Conservation (phyloP, 2,113 vertebrate genomes). For the Verasper variegatus region DNA sequence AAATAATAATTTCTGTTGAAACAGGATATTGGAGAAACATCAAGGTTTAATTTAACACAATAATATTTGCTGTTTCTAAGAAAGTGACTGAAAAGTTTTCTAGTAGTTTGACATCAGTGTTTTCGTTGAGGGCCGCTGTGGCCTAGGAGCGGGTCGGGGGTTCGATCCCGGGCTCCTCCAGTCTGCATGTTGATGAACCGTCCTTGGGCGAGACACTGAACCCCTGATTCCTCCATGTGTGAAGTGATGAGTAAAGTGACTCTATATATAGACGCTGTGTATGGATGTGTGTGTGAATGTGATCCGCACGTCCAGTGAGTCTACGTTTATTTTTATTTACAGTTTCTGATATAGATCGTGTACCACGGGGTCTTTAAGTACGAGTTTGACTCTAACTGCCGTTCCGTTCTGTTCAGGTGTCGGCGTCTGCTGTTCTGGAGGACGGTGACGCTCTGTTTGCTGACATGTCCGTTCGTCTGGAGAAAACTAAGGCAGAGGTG, state of each 20-base stretch:
- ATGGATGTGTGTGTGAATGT: neutral
- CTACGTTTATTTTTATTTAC: no score
- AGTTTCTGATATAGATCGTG: neutral
- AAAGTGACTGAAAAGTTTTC: no score
- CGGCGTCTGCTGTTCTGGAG: slow-evolving; percentile 57
- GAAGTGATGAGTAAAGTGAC: neutral
- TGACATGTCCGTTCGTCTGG: slow-evolving; percentile 71
- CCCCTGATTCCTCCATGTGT: neutral
- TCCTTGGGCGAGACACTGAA: no score
- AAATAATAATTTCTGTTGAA: neutral
- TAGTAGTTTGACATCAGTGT: no score
- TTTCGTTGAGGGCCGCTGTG: no score
- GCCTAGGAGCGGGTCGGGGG: neutral
- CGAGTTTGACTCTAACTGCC: neutral
- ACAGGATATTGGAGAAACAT: neutral
- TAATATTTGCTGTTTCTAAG: no score
- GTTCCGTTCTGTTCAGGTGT: slow-evolving; percentile 45
- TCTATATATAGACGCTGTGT: no score
- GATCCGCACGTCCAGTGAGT: neutral
- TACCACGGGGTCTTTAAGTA: neutral
- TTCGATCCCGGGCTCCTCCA: neutral
- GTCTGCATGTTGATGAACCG: neutral
- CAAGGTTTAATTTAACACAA: neutral
- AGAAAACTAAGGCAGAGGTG: slow-evolving; percentile 75
- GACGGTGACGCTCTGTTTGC: slow-evolving; percentile 76